Evolutionary conservation across 2,888 invertebrate genomes (phyloP).

Genomic region (Liposcelis brunnea): DNA sequence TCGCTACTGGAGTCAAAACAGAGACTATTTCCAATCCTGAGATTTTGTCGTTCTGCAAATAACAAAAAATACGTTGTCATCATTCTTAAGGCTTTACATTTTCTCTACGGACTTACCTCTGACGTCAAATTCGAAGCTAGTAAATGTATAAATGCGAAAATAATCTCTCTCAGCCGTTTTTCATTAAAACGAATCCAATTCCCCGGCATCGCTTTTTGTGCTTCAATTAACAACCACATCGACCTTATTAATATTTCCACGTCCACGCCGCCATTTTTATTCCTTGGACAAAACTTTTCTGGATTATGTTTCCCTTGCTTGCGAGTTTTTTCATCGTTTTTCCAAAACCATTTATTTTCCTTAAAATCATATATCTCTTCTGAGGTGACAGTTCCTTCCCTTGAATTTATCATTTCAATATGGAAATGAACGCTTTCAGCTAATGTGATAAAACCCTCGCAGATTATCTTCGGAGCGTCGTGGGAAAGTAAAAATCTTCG

Average conservation of each 20-base stretch:
- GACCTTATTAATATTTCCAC: neutral
- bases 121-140: neutral
- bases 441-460: constrained; percentile 4
- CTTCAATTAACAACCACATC: neutral
- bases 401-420: neutral
- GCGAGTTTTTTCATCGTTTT: neutral
- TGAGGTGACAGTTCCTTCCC: neutral
- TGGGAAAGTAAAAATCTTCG: neutral
- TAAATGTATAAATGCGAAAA: neutral
- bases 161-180: neutral
- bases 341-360: neutral
- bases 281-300: too few relatives aligned
- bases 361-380: constrained; percentile 3
- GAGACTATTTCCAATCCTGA: constrained; percentile 1
- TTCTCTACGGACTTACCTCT: neutral
- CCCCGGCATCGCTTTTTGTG: constrained; percentile 5
- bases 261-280: neutral
- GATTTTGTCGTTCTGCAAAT: neutral
- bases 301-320: neutral
- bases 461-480: neutral
- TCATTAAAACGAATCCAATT: constrained; percentile 2
- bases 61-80: neutral
- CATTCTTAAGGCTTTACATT: neutral
- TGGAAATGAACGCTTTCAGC: constrained; percentile 1
- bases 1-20: neutral